phyloP scores from a whole-genome alignment of 2,113 vertebrate genomes.

The Zosterops pallidus region DNA sequence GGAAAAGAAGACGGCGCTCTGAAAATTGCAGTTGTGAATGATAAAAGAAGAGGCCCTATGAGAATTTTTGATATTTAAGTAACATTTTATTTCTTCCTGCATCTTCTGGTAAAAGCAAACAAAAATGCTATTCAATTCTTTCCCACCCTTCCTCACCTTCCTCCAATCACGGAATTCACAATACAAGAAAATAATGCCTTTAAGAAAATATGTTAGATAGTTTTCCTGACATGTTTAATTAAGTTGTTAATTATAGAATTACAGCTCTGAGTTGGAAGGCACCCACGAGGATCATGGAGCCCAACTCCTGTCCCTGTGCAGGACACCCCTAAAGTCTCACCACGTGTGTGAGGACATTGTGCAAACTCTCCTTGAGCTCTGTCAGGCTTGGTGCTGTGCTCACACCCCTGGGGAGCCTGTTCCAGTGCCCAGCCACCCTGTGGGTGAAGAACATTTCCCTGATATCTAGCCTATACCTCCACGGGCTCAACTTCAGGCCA shows the following conservation, averaged over 20 bases:
- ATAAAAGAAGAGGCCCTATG: not conserved
- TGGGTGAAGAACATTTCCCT: not conserved
- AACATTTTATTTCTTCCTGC: not conserved
- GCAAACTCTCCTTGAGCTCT: not conserved
- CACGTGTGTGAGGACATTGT: rapidly evolving
- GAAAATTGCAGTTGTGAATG: not conserved
- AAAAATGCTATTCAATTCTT: not conserved
- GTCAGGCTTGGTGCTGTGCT: not conserved
- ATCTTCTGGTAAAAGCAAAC: not conserved
- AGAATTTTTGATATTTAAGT: not conserved
- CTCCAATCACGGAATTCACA: not conserved
- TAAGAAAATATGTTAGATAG: not conserved
- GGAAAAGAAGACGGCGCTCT: not conserved
- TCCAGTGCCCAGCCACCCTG: not conserved
- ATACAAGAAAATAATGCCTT: not conserved
- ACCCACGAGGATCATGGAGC: rapidly evolving
- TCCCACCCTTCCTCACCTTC: not conserved
- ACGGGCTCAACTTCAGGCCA: not conserved
- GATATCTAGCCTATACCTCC: not conserved
- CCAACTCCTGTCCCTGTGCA: not conserved
- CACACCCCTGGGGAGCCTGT: not conserved
- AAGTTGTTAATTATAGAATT: not conserved
- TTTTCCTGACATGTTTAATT: not conserved
- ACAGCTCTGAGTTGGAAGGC: not conserved
- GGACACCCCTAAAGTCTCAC: too few species aligned